Evolutionary conservation across 2,113 vertebrate genomes (phyloP), one percentile per base, ranked within the genome.

Genomic region (Sphyrna mokarran): DNA sequence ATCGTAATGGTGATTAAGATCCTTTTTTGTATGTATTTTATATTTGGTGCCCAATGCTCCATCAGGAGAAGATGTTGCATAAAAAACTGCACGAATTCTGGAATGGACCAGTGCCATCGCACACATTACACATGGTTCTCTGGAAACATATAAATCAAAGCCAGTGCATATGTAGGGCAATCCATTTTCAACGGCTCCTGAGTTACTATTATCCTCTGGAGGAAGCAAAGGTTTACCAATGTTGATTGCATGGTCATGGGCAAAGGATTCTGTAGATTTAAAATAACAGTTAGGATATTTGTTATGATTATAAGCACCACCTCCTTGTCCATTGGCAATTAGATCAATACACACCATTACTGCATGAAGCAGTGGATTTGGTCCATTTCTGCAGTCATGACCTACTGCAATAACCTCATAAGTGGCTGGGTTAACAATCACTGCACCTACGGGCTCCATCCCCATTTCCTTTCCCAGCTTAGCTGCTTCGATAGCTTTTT

Each of bases 21-120:
- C 98, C 14, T 97, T 97, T 76, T 96, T 97, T 0, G 98, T 94
- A 1, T 99, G 98, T 33, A 99, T 96, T 96, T 98, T 98, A 95
- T 97, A 98, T 89, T 96, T 97, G 7, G 97, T 97, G 69, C 98
- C 98, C 2, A 99, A 95, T 0, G 98, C 98, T 0, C 98, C 98
- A 0, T 98, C 98, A 0, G 97, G 96, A 0, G 97, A 97, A 0
- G 97, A 58, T 0, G 95, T 96, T 8, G 98, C 98, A 0, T 98
- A 99, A 96, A 99, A 99, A 72, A 99, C 98, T 0, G 98, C 96
- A 8, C 97, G 97, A 14, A 99, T 97, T 48, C 98, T 97, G 0
- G 98, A 98, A 95, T 99, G 98, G 1, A 99, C 97, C 70, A 99
- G 96, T 0, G 98, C 98, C 98, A 99, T 99, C 95, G 98, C 98